Percentiles rank a stretch among this genome's conserved stretches.
phyloP scores from a whole-genome alignment of 1,140 invertebrate species.

The Sitobion miscanthi region DNA sequence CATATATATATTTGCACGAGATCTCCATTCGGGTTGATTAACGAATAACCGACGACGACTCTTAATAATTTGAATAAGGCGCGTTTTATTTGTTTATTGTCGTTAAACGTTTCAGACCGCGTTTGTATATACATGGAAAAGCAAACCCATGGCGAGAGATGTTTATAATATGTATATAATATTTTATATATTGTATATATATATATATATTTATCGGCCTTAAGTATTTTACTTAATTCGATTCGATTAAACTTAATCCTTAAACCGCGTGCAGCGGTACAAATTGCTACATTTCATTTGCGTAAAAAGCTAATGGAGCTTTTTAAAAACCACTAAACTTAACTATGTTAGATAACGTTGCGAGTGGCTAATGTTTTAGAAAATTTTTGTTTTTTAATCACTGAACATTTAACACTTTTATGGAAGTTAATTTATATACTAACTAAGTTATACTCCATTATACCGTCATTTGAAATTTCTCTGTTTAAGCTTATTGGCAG shows the following conservation, averaged over 20 bases:
- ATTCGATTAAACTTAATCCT: not conserved
- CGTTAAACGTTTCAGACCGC: not conserved
- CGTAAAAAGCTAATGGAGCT: not conserved
- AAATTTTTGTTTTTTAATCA: not conserved
- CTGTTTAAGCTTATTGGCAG: not conserved
- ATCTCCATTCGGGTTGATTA: conserved; percentile 25
- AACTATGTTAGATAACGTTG: not conserved
- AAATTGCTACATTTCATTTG: not conserved
- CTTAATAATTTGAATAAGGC: conserved; percentile 1
- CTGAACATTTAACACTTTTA: not conserved
- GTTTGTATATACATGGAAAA: not conserved
- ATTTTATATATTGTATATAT: no score
- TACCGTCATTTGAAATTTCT: not conserved
- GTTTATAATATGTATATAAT: no score
- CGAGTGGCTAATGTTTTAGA: not conserved
- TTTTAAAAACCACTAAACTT: not conserved
- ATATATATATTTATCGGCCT: not conserved
- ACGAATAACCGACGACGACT: not conserved
- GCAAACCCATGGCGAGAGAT: not conserved
- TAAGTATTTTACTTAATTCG: conserved; percentile 10
- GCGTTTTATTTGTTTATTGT: not conserved
- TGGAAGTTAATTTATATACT: not conserved
- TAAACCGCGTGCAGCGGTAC: not conserved
- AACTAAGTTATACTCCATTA: not conserved
- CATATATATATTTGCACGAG: not conserved